Base-by-base conservation (phyloP, 1,140 invertebrate genomes). In the Drosophila sturtevanti region DNA sequence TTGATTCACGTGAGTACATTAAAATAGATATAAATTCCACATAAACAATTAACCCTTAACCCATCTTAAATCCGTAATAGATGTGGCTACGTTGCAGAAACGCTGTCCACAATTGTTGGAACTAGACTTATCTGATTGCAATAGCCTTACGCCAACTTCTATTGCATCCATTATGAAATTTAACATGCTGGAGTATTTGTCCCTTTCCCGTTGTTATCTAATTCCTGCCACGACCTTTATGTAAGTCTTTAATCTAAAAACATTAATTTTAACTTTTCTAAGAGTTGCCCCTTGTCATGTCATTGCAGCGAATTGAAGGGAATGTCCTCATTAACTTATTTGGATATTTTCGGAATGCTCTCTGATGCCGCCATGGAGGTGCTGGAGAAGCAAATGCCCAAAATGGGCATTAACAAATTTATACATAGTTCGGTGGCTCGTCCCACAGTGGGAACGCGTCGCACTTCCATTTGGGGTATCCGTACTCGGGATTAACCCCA, bases 401-500 rank as follows among this genome's bases (percentile, higher is more conserved):
- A 91, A 22, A 92, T 94, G 54, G 92, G 92, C 16, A 85, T 94
- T 63, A 94, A 94, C 84, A 92, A 94, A 65, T 94, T 93, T 55
- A 93, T 93, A 76, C 93, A 93, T 76, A 94, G 97, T 76, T 96
- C 95, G 1, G 95, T 98, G 21, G 97, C 97, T 0, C 92, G 97
- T 34, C 97, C 97, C 0, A 98, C 97, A 0, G 96, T 98, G 10
- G 97, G 97, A 1, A 94, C 95, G 11, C 92, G 95, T 75, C 93
- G 97, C 79, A 97, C 97, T 0, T 97, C 96, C 24, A 96, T 98
- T 82, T 98, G 97, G 97, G 96, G 96, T 1, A 92, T 97, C 5
- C 92, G 96, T 71, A 97, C 97, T 37, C 93, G 97, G 90, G 97
- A 98, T 92, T 97, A 76, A 68, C 16, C 27, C 27, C 24, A n/a